phyloP scores from a whole-genome alignment of 2,797 vertebrate species.

The Gadopsis bispinosus region DNA sequence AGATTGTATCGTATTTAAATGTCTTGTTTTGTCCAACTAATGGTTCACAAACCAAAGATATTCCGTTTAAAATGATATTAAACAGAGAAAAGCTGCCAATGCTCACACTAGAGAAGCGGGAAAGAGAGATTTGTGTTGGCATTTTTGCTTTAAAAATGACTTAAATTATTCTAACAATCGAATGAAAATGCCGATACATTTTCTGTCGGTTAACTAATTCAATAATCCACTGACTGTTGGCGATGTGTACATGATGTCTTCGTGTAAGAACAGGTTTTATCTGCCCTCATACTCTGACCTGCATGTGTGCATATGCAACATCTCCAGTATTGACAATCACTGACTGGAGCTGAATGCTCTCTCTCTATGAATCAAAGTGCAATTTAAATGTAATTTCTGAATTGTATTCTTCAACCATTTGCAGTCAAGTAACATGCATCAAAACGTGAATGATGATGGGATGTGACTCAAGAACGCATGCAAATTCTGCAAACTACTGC shows the following conservation, averaged over 20 bases:
- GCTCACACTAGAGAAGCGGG: background rate
- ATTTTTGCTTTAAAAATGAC: background rate
- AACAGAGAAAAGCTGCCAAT: background rate
- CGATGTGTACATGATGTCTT: too few relatives aligned
- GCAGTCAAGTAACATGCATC: background rate
- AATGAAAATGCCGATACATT: too few relatives aligned
- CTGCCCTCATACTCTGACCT: background rate
- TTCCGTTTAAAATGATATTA: background rate
- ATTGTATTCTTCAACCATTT: background rate
- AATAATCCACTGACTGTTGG: background rate
- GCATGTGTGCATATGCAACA: background rate
- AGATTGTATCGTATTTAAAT: background rate
- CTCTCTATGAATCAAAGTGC: slow-evolving; percentile 19
- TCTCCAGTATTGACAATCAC: background rate
- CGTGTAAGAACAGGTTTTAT: background rate
- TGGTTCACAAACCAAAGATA: background rate
- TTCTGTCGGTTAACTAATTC: background rate
- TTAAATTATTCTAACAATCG: background rate
- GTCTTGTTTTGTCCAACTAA: background rate
- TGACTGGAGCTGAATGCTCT: slow-evolving; percentile 1
- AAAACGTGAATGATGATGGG: slow-evolving; percentile 2
- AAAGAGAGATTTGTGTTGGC: background rate
- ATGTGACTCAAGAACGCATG: background rate
- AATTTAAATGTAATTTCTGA: slow-evolving; percentile 6
- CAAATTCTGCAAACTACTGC: slow-evolving; percentile 4